A percentile compares a stretch with the other conserved stretches of the same genome.
These are phyloP conservation scores for Bombus polaris DNA, from an alignment of 1,140 invertebrate genomes.

Conservation along the genomic window DNA sequence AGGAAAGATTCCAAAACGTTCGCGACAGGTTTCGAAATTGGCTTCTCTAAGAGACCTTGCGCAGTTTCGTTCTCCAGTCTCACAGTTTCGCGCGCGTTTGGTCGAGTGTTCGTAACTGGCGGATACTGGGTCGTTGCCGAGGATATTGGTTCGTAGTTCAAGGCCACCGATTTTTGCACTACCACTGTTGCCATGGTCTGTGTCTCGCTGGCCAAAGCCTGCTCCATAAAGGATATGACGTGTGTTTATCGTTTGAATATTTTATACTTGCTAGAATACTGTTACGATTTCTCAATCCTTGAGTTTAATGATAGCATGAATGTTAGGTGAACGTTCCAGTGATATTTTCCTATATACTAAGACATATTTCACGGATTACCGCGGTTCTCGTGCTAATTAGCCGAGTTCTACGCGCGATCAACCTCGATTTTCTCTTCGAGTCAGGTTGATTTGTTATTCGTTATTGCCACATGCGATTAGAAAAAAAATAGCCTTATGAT, in stretches of 20 bases:
- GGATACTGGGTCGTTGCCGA: constrained; percentile 55
- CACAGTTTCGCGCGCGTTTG: constrained; percentile 67
- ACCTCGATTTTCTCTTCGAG: constrained; percentile 9
- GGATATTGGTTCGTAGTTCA: constrained; percentile 42
- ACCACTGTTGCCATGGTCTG: constrained; percentile 64
- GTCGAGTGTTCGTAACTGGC: constrained; percentile 54
- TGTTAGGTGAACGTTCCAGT: background rate
- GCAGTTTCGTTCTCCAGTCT: constrained; percentile 69
- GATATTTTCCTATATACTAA: too few relatives aligned
- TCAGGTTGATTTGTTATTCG: background rate
- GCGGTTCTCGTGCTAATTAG: background rate
- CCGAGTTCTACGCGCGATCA: background rate
- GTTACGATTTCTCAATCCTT: background rate
- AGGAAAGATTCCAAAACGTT: constrained; percentile 66
- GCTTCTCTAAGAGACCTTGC: constrained; percentile 72
- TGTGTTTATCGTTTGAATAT: background rate
- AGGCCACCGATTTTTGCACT: constrained; percentile 56
- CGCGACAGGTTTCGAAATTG: constrained; percentile 57
- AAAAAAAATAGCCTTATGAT: background rate
- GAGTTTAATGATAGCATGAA: background rate
- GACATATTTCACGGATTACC: background rate
- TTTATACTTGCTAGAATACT: background rate
- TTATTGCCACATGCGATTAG: constrained; percentile 9
- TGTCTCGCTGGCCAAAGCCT: constrained; percentile 66
- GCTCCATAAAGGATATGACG: background rate